Evolutionary conservation across 2,888 invertebrate genomes (phyloP).

Genomic region (Scaeva pyrastri): DNA sequence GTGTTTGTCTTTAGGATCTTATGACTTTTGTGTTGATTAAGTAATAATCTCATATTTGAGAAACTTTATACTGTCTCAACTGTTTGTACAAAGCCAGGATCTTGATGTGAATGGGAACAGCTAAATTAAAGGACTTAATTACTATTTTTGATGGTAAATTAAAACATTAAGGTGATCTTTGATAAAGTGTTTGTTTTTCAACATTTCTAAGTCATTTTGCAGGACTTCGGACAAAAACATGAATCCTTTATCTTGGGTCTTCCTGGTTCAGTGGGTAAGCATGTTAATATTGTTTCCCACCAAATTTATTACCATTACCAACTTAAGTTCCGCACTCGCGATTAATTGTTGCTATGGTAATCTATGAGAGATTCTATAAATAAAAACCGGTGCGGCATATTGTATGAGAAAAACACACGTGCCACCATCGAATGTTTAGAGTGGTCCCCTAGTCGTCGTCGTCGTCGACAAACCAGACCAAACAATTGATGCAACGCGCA

Average conservation of each 20-base stretch:
- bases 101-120: neutral
- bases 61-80: too few species aligned
- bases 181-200: too few species aligned
- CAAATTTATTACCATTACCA: neutral
- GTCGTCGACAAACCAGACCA: slow-evolving; percentile 42
- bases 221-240: neutral
- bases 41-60: neutral
- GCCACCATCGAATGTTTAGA: slow-evolving; percentile 29
- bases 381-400: slow-evolving; percentile 67
- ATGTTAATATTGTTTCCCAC: neutral
- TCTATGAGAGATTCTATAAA: slow-evolving; percentile 72
- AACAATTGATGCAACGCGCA: slow-evolving; percentile 7
- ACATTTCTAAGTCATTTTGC: neutral
- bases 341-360: slow-evolving; percentile 58
- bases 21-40: slow-evolving; percentile 22
- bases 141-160: neutral
- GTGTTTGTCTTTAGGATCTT: slow-evolving; percentile 6
- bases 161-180: neutral
- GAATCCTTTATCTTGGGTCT: too few species aligned
- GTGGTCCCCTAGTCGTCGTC: slow-evolving; percentile 35
- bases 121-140: neutral
- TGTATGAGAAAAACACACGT: slow-evolving; percentile 43
- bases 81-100: too few species aligned
- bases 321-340: neutral
- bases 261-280: neutral